Percentiles rank a stretch among this genome's conserved stretches.
These are phyloP conservation scores for Actinostola sp. DNA, from an alignment of 92 coral and sea anemone genomes.

Conservation along the genomic window DNA sequence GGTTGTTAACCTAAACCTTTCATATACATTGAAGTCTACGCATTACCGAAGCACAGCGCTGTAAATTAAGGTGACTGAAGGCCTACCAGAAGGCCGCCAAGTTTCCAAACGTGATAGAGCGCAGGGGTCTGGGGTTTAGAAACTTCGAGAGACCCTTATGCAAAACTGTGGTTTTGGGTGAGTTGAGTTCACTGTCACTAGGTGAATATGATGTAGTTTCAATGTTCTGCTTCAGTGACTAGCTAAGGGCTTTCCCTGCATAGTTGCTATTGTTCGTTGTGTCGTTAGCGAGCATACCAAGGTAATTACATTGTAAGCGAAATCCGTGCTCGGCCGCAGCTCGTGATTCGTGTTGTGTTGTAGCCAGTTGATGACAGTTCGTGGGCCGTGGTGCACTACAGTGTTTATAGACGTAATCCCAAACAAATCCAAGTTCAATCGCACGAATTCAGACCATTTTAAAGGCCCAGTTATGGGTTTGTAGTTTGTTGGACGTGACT, in stretches of 20 bases:
- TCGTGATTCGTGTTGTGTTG: constrained; percentile 10
- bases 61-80: neutral
- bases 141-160: neutral
- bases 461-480: neutral
- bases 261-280: constrained; percentile 32
- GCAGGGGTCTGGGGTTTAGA: constrained; percentile 13
- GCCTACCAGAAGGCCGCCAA: neutral
- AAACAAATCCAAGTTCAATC: neutral
- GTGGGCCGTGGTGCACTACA: neutral
- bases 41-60: neutral
- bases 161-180: constrained; percentile 12
- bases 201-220: constrained; percentile 32
- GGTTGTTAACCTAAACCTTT: no score
- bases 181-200: constrained; percentile 7
- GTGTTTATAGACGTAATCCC: neutral
- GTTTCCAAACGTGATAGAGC: neutral
- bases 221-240: constrained; percentile 24
- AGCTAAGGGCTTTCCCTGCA: constrained; percentile 46
- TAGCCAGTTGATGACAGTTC: constrained; percentile 6
- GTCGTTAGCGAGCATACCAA: constrained; percentile 38
- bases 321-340: neutral
- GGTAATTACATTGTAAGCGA: constrained; percentile 41
- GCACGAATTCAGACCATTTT: neutral
- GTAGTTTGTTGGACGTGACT: neutral
- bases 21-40: no score